Conservation (phyloP, 2,797 vertebrate species). For the Gambelia wislizenii region DNA sequence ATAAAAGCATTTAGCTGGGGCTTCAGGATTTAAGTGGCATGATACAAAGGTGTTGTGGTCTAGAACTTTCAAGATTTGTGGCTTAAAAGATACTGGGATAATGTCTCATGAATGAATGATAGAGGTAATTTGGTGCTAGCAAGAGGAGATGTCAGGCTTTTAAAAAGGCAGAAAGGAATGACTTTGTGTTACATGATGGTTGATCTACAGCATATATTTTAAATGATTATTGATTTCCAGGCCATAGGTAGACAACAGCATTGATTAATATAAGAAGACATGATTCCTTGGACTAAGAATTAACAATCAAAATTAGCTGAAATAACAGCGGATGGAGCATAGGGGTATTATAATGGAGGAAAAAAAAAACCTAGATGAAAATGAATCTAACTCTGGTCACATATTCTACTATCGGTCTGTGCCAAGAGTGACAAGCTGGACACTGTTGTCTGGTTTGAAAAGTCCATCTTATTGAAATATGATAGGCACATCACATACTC, state of each 20-base stretch:
- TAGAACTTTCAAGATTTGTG: background rate
- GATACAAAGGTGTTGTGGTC: background rate
- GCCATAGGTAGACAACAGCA: background rate
- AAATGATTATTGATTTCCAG: no score
- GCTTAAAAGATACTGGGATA: background rate
- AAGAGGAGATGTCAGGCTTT: background rate
- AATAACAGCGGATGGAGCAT: background rate
- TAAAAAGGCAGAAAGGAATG: background rate
- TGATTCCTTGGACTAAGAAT: background rate
- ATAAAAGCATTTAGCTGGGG: background rate
- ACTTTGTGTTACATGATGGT: background rate
- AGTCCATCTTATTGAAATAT: no score
- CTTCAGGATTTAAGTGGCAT: background rate
- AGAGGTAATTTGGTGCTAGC: background rate
- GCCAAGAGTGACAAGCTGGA: no score
- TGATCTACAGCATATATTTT: background rate
- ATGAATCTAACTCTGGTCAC: background rate
- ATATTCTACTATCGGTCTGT: background rate
- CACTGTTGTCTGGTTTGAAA: no score
- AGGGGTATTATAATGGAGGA: background rate
- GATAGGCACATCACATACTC: no score
- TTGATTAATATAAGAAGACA: background rate
- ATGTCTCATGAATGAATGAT: background rate
- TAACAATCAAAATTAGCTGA: background rate
- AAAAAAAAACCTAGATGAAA: background rate